A percentile compares a stretch with the other conserved stretches of the same genome.
These are phyloP conservation scores for Drosophila mojavensis DNA, from an alignment of 1,140 invertebrate species.

Conservation along the genomic window DNA sequence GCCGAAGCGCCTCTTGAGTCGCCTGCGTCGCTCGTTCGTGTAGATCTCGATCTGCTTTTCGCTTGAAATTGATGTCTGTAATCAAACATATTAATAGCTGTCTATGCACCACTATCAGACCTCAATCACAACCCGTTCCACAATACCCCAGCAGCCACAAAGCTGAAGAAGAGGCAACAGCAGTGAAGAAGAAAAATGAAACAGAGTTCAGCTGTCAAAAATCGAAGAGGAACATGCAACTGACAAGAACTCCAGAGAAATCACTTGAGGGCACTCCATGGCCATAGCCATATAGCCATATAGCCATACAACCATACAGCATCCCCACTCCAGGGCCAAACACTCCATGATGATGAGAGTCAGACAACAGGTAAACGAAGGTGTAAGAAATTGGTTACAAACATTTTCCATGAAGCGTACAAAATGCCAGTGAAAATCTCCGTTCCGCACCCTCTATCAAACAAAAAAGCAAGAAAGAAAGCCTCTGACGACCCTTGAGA, in stretches of 20 bases:
- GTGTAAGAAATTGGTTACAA: slow-evolving; percentile 72
- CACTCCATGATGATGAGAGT: neutral
- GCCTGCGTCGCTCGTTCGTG: slow-evolving; percentile 3
- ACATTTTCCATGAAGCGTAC: slow-evolving; percentile 77
- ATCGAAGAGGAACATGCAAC: slow-evolving; percentile 73
- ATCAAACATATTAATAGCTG: slow-evolving; percentile 81
- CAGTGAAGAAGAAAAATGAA: slow-evolving; percentile 1
- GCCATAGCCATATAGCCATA: neutral
- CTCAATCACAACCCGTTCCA: slow-evolving; percentile 59
- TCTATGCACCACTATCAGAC: slow-evolving; percentile 50
- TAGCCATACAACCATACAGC: slow-evolving; percentile 1
- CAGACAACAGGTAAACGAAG: slow-evolving; percentile 72
- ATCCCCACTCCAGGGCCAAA: slow-evolving; percentile 6
- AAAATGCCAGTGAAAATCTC: slow-evolving; percentile 69
- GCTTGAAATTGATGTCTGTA: slow-evolving; percentile 62
- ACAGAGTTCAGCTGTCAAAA: slow-evolving; percentile 79
- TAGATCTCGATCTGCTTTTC: slow-evolving; percentile 21
- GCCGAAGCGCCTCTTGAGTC: slow-evolving; percentile 7
- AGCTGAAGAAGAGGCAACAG: neutral
- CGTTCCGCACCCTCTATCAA: slow-evolving; percentile 57
- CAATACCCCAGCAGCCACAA: neutral
- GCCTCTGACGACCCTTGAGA: slow-evolving; percentile 52
- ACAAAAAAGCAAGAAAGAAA: slow-evolving; percentile 59
- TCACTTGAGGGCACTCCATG: slow-evolving; percentile 62
- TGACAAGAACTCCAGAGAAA: slow-evolving; percentile 58